Evolutionary conservation across 64 coral and sea anemone genomes (phyloP).

Genomic region (Pocillopora verrucosa): DNA sequence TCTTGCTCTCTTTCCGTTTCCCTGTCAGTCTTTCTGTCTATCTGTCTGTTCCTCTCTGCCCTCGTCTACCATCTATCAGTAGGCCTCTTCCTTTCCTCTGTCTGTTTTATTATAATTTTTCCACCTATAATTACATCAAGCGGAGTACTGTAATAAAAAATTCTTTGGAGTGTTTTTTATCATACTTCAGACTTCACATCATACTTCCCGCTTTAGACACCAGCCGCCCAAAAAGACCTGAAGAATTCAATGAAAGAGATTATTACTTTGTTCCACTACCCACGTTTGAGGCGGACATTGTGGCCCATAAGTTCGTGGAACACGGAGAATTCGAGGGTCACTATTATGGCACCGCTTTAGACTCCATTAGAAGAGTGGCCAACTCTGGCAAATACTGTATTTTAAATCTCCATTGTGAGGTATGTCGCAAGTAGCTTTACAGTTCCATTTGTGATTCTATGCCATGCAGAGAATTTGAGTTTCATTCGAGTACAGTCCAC

Average conservation of each 20-base stretch:
- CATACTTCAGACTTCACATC: neutral
- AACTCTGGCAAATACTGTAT: constrained; percentile 77
- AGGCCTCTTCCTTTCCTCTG: neutral
- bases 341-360: constrained; percentile 90
- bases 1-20: too few relatives aligned
- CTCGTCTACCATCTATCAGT: too few relatives aligned
- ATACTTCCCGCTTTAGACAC: constrained; percentile 60
- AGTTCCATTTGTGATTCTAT: too few relatives aligned
- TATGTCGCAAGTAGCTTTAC: neutral
- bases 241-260: constrained; percentile 78
- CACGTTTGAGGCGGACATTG: constrained; percentile 80
- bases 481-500: too few relatives aligned
- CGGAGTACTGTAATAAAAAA: too few relatives aligned
- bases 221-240: constrained; percentile 68
- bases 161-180: neutral
- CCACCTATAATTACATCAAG: too few relatives aligned
- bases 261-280: constrained; percentile 83
- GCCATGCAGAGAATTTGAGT: too few relatives aligned
- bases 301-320: constrained; percentile 88
- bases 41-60: too few relatives aligned
- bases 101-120: too few relatives aligned
- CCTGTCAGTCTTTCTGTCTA: too few relatives aligned
- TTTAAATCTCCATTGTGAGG: constrained; percentile 94
- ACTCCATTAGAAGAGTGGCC: constrained; percentile 77
- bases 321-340: constrained; percentile 85